Conservation (phyloP, 2,888 invertebrate species). For the Anoncus sp. region DNA sequence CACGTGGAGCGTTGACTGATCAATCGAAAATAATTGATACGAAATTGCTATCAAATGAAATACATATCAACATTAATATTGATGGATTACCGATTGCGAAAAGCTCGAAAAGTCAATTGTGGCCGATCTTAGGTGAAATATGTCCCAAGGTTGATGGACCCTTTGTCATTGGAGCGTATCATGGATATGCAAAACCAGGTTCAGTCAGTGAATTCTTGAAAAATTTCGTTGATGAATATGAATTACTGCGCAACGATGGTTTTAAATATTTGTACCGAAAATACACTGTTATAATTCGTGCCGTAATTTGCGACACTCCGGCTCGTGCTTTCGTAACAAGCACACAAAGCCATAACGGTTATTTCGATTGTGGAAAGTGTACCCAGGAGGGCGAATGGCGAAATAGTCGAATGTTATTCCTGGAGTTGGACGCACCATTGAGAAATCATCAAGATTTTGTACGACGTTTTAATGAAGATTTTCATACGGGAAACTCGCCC, state of each 20-base stretch:
- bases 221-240: not conserved
- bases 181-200: slow-evolving; percentile 54
- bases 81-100: slow-evolving; percentile 61
- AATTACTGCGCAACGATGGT: not conserved
- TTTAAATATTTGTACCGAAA: not conserved
- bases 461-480: slow-evolving; percentile 64
- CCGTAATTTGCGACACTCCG: slow-evolving; percentile 71
- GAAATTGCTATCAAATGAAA: too few species aligned
- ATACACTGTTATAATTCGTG: not conserved
- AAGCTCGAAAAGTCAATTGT: slow-evolving; percentile 54
- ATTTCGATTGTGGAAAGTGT: slow-evolving; percentile 70
- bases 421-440: slow-evolving; percentile 55
- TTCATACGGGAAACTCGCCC: slow-evolving; percentile 64
- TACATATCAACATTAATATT: slow-evolving; percentile 52
- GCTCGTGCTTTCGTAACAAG: slow-evolving; percentile 69
- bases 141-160: slow-evolving; percentile 36
- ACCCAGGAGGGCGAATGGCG: slow-evolving; percentile 65
- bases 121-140: slow-evolving; percentile 59
- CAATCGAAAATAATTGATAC: too few species aligned
- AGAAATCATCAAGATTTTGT: slow-evolving; percentile 68
- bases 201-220: not conserved
- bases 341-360: slow-evolving; percentile 68
- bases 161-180: slow-evolving; percentile 54
- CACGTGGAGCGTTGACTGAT: too few species aligned
- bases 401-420: slow-evolving; percentile 64